phyloP scores from a whole-genome alignment of 2,113 vertebrate genomes.

The Tursiops truncatus region DNA sequence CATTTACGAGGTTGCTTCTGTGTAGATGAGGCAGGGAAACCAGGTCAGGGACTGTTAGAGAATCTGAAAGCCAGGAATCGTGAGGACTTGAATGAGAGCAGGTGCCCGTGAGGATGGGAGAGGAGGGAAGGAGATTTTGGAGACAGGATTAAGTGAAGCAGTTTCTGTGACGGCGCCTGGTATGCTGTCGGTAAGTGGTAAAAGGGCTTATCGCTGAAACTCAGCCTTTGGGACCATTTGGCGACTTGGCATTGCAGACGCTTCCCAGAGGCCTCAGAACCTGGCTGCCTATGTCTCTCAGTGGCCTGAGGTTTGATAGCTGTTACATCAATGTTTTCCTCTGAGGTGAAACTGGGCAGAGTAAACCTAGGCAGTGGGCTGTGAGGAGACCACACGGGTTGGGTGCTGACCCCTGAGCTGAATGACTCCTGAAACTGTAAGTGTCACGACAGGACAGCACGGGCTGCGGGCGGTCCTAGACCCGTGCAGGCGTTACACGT shows the following conservation, averaged over 20 bases:
- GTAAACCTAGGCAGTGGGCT: not conserved
- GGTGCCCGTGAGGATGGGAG: not conserved
- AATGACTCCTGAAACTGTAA: not conserved
- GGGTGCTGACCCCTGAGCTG: not conserved
- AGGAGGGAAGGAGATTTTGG: not conserved
- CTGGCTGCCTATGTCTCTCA: not conserved
- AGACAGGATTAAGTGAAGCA: not conserved
- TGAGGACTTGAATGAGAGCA: not conserved
- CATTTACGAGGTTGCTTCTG: not conserved
- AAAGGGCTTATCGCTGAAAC: not conserved
- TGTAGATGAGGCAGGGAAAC: not conserved
- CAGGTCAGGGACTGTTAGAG: not conserved
- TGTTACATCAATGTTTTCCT: not conserved
- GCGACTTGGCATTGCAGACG: not conserved
- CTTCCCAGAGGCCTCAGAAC: not conserved
- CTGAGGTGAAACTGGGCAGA: not conserved
- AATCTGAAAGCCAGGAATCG: not conserved
- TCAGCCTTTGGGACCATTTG: not conserved
- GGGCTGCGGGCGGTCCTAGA: rapidly evolving
- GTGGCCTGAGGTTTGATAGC: not conserved
- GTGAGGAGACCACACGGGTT: rapidly evolving
- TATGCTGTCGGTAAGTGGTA: not conserved
- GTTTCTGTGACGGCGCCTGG: not conserved
- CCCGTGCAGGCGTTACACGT: rapidly evolving
- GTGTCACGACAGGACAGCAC: not conserved